A percentile compares a stretch with the other conserved stretches of the same genome.
Conservation (phyloP, 2,113 vertebrate species). For the Sigmodon hispidus region DNA sequence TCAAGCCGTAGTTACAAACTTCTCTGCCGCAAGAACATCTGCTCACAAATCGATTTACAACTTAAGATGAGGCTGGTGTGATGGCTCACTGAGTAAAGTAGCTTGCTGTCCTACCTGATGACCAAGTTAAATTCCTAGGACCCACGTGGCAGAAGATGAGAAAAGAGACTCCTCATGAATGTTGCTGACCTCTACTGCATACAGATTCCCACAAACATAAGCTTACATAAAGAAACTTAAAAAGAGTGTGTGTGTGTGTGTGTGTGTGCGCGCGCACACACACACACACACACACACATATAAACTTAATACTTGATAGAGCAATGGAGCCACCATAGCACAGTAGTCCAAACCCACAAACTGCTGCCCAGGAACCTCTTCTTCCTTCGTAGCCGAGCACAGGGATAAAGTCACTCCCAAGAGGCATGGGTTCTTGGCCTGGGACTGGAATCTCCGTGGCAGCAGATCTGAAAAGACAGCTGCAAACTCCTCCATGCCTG, state of each 20-base stretch:
- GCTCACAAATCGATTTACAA: neutral
- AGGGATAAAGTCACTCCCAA: neutral
- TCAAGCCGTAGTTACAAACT: neutral
- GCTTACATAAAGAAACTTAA: neutral
- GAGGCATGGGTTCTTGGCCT: neutral
- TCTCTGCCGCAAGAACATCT: neutral
- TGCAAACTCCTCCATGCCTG: neutral
- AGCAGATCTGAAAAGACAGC: slow-evolving; percentile 55
- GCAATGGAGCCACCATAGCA: neutral
- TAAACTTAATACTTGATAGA: neutral
- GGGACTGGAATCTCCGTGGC: slow-evolving; percentile 14
- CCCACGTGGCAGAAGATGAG: neutral
- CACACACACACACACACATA: too few species aligned
- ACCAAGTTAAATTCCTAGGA: neutral
- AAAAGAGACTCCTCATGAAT: neutral
- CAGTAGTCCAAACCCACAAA: neutral
- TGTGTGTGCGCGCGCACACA: neutral
- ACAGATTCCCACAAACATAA: neutral
- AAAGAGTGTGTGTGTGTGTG: neutral
- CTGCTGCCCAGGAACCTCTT: neutral
- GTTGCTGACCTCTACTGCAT: neutral
- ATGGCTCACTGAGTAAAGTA: neutral
- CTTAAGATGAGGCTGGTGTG: neutral
- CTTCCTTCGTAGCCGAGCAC: neutral
- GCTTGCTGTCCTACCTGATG: neutral